These are phyloP conservation scores for Cyprinodon variegatus DNA, from an alignment of 2,113 vertebrate genomes.

Conservation along the genomic window DNA sequence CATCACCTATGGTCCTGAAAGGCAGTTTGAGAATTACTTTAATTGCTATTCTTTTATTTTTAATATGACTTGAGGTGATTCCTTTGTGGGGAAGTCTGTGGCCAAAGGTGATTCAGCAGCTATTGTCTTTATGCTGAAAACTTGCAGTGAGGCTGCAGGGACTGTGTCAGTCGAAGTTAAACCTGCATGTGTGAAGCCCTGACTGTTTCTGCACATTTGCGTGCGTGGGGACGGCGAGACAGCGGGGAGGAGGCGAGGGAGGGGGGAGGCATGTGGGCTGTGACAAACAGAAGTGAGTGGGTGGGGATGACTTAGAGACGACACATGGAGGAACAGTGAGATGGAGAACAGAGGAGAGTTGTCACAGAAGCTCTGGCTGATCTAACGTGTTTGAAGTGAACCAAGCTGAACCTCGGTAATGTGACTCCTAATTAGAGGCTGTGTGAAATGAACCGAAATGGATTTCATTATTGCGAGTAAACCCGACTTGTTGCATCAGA, in stretches of 20 bases:
- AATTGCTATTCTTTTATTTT: neutral
- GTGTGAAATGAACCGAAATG: neutral
- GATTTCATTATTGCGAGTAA: neutral
- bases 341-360: slow-evolving; percentile 18
- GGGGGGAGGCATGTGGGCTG: slow-evolving; percentile 26
- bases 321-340: slow-evolving; percentile 10
- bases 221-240: neutral
- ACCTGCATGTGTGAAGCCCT: neutral
- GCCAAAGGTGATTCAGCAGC: slow-evolving; percentile 18
- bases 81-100: neutral
- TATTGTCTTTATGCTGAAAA: slow-evolving; percentile 15
- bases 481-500: neutral
- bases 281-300: slow-evolving; percentile 48
- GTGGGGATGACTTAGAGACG: slow-evolving; percentile 26
- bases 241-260: slow-evolving; percentile 7
- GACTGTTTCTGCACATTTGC: neutral
- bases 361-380: neutral
- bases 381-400: neutral
- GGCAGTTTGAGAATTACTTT: neutral
- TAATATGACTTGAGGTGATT: neutral
- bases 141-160: slow-evolving; percentile 27
- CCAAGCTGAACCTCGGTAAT: neutral
- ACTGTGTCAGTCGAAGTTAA: slow-evolving; percentile 29
- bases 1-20: neutral
- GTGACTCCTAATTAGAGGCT: neutral